Conservation (phyloP, 2,797 vertebrate genomes). For the Falco novaeseelandiae region DNA sequence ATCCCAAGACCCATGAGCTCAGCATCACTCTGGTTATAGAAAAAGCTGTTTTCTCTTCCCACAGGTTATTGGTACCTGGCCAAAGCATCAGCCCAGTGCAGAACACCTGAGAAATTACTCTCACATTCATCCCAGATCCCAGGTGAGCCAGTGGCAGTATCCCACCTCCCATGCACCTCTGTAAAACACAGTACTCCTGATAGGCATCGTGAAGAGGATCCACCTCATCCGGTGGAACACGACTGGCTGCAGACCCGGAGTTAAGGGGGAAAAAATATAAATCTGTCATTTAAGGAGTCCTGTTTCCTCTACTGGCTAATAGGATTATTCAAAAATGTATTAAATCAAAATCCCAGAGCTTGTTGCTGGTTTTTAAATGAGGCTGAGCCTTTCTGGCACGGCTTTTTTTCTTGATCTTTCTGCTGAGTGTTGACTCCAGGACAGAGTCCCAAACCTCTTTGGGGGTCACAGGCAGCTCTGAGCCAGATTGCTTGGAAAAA, state of each 20-base stretch:
- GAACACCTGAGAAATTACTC: not conserved
- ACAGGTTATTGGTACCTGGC: not conserved
- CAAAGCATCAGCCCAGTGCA: not conserved
- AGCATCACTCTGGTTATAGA: not conserved
- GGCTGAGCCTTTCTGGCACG: not conserved
- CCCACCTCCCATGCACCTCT: not conserved
- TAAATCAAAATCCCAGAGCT: constrained; percentile 62
- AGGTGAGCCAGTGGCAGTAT: not conserved
- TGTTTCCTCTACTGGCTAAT: constrained; percentile 66
- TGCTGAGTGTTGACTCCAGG: not conserved
- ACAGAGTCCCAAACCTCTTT: not conserved
- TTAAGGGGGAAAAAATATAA: not conserved
- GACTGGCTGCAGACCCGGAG: constrained; percentile 16
- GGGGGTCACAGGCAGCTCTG: not conserved
- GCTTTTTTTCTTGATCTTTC: not conserved
- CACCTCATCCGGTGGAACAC: not conserved
- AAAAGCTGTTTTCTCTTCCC: not conserved
- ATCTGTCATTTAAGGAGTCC: constrained; percentile 45
- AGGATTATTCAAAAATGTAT: constrained; percentile 71
- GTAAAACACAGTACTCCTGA: not conserved
- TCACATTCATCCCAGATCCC: not conserved
- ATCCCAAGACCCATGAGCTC: not conserved
- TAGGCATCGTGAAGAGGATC: not conserved
- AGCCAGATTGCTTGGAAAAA: not conserved
- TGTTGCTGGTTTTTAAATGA: constrained; percentile 57